These are phyloP conservation scores for Berghia stephanieae DNA, from an alignment of 1,140 invertebrate species.

Conservation along the genomic window DNA sequence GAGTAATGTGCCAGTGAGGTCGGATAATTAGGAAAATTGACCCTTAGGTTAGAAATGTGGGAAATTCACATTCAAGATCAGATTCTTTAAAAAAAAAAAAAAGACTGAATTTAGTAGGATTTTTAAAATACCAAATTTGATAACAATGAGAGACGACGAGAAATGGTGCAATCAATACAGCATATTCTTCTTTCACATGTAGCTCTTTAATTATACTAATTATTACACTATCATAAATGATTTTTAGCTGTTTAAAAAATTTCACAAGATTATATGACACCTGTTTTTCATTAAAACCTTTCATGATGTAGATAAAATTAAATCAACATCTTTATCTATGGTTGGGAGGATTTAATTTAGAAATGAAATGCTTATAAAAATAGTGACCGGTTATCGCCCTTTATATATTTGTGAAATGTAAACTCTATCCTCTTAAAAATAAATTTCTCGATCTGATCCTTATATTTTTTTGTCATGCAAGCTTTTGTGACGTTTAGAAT, in stretches of 20 bases:
- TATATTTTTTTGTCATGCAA: no score
- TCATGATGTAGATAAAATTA: not conserved
- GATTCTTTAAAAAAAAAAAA: no score
- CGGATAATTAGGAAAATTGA: constrained; percentile 49
- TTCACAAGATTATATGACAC: no score
- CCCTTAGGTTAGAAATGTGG: constrained; percentile 46
- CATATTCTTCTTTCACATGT: not conserved
- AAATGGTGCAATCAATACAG: constrained; percentile 34
- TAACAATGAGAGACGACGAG: constrained; percentile 43
- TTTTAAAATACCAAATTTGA: no score
- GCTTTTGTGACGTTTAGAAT: no score
- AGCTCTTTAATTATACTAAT: not conserved
- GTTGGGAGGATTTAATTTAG: not conserved
- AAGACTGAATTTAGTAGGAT: no score
- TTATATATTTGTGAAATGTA: not conserved
- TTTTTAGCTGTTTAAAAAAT: not conserved
- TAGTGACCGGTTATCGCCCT: not conserved
- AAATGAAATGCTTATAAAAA: constrained; percentile 1
- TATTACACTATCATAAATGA: no score
- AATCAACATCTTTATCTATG: not conserved
- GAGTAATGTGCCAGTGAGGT: constrained; percentile 36
- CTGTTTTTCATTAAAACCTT: no score
- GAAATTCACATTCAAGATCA: no score
- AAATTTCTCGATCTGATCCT: no score
- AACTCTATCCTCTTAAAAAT: no score